Base-by-base conservation (phyloP, 2,888 invertebrate genomes). In the Tetanocera ferruginea region DNA sequence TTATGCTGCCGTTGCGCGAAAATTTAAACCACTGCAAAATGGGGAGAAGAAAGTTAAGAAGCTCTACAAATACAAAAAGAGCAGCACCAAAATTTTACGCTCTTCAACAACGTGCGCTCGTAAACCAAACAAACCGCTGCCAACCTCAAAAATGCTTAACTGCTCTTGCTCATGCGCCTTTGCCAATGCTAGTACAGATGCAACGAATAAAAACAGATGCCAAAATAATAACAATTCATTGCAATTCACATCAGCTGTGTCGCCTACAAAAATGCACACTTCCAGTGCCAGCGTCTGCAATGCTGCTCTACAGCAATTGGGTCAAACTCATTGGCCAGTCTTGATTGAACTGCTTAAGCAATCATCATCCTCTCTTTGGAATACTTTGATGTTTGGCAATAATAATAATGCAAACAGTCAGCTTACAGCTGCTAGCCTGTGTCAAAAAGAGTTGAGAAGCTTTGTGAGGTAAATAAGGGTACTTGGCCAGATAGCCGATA, bases 1-100 rank as follows among this genome's bases (percentile, higher is more conserved):
- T 79, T 89, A 88, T 81, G 86, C 86, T 14, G 87, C 84, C 19
- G 86, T 86, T 76, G 88, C 86, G 57, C 86, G 86, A 79, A 89
- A 89, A 79, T 89, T 89, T 64, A 88, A 87, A 79, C 89, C 89
- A 43, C 76, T 89, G 76, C 82, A 83, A 74, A 11, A 71, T 76
- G 25, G 19, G 14, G 31, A 9, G 70, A 76, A 19, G 78, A 79
- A 74, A 51, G 5, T 62, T 4, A 71, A 72, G 55, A 74, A 75
- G 70, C 37, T 60, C 37, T 60, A 72, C 43, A 69, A 60, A 72
- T 49, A 70, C 19, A 25, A 43, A 34, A 72, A 73, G 66, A 77
- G 55, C 37, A 23, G 8, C 8, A 23, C 37, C 3, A 72, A 77
- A 62, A 31, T 11, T 2, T 28, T 73, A 19, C 62, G 28, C 17